Base-by-base conservation (phyloP, 1,140 invertebrate genomes). In the Zaprionus davidi region DNA sequence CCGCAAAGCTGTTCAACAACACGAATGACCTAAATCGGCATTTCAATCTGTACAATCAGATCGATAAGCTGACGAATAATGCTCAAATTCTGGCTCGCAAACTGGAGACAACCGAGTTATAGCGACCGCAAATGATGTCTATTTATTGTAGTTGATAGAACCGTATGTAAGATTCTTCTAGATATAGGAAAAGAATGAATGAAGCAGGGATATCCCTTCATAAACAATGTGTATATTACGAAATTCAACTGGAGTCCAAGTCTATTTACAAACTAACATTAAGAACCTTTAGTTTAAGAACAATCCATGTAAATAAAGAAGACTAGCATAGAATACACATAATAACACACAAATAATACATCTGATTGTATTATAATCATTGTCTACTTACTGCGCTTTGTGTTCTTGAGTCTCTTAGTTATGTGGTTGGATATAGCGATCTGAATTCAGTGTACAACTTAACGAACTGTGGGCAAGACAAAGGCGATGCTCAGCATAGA, bases 51-150 rank as follows among this genome's bases (percentile, higher is more conserved):
- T 95, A 95, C 83, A 95, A 94, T 76, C 94, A 94, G 93, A 93
- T 94, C 79, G 94, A 95, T 78, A 94, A 95, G 82, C 93, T 95
- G 90, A 94, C 94, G 65, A 94, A 94, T 83, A 92, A 91, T 92
- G 93, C 85, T 93, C 93, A 90, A 81, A 93, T 92, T 20, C 92
- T 95, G 38, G 95, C 96, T 12, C 96, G 96, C 90, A 97, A 97
- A 93, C 94, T 98, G 82, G 97, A 98, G 93, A 98, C 97, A 51
- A 98, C 97, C 11, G 97, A 98, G 51, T 81, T 92, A 75, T 92
- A 87, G 86, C 78, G 53, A 20, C 49, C 46, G 15, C 34, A 59
- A 62, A 62, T 24, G 17, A 36, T 41, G 41, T 38, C 22, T 87
- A 88, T 88, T 87, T 87, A 88, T 88, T 81, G 15, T 56, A 38